phyloP scores from a whole-genome alignment of 1,140 invertebrate genomes.

The Aphidius gifuensis region DNA sequence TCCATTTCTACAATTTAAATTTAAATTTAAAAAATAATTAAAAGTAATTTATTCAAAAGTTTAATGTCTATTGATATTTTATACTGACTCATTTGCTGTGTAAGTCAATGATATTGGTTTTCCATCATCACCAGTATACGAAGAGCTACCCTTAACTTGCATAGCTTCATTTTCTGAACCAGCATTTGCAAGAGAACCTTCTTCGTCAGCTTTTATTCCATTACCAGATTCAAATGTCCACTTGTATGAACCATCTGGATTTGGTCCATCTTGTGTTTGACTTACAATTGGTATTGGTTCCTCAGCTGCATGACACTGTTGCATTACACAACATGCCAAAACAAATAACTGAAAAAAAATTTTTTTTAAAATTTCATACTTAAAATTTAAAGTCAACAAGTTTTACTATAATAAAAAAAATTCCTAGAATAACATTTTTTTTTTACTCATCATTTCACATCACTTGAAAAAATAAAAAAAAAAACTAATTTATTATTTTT shows the following conservation, averaged over 20 bases:
- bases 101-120: constrained; percentile 62
- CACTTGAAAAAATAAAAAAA: too few relatives aligned
- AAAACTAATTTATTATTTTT: too few relatives aligned
- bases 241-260: constrained; percentile 57
- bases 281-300: constrained; percentile 56
- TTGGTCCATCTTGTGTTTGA: constrained; percentile 50
- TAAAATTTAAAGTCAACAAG: too few relatives aligned
- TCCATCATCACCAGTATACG: constrained; percentile 65
- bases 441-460: too few relatives aligned
- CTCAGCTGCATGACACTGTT: constrained; percentile 19
- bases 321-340: constrained; percentile 4
- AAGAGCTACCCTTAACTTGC: constrained; percentile 63
- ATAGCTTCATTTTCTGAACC: constrained; percentile 58
- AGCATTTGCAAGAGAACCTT: constrained; percentile 59
- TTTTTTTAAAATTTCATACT: not conserved
- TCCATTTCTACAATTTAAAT: constrained; percentile 53
- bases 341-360: constrained; percentile 8
- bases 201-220: constrained; percentile 63
- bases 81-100: constrained; percentile 61
- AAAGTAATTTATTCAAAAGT: too few relatives aligned
- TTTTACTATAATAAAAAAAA: too few relatives aligned
- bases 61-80: too few relatives aligned
- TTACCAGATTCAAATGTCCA: constrained; percentile 68
- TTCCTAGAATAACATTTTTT: too few relatives aligned
- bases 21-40: too few relatives aligned